Base-by-base conservation (phyloP, 2,888 invertebrate species). In the Lasioglossum leucozonium region DNA sequence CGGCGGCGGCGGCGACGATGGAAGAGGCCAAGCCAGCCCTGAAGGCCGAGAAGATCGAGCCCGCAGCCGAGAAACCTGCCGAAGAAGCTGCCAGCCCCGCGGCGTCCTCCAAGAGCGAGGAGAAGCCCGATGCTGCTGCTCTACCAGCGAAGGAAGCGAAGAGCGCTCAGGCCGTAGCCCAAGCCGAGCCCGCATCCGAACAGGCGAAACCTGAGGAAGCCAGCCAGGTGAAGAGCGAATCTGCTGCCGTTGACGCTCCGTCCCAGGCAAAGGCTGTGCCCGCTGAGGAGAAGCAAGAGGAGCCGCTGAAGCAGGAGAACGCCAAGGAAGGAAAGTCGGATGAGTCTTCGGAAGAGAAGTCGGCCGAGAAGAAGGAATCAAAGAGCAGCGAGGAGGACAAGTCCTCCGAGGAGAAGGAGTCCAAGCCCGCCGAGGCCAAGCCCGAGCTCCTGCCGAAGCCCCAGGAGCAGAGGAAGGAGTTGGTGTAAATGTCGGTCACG, bases 231-330 rank as follows among this genome's bases (percentile, higher is more conserved):
- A 91, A 86, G 72, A 85, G 85, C 79, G 87, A 89, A 37, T 37
- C 22, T 13, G 72, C 89, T 11, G n/a, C 4, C 34, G 81, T 67
- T 40, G 89, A 85, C 0, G 79, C 44, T 1, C 77, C 80, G n/a
- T 75, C 90, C 3, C 85, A 89, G n/a, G 83, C 72, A 44, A 91
- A 89, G 8, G 62, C 89, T 37, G 85, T 85, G 5, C 82, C 74
- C 18, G 51, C 26, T 10, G 71, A 83, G 0, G 82, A 88, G 16
- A 80, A 87, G 55, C 76, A 78, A 30, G 74, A 81, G 26, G 76
- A 84, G 95, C 95, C 82, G 91, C 89, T 95, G 72, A 95, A 91
- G 80, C 93, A 90, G 42, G 77, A 93, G 92, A 65, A 91, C 91
- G 82, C 62, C 40, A 92, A 94, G 73, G 93, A 95, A 77, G 91